Conservation (phyloP, 2,888 invertebrate genomes). For the Celastrina argiolus region DNA sequence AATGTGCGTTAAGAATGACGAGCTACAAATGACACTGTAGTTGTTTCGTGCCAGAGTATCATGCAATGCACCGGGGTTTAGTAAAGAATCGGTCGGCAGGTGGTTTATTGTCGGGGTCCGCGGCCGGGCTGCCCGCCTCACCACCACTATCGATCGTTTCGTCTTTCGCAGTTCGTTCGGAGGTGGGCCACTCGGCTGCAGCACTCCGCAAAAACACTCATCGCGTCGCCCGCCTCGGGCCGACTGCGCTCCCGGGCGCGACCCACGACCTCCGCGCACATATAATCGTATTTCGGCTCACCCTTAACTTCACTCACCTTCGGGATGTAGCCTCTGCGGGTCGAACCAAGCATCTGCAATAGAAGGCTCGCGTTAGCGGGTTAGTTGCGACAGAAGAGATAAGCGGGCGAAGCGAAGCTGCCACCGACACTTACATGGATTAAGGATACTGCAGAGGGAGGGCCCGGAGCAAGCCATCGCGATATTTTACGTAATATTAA, state of each 20-base stretch:
- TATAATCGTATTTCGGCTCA: slow-evolving; percentile 41
- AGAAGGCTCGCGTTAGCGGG: slow-evolving; percentile 78
- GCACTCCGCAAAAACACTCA: slow-evolving; percentile 35
- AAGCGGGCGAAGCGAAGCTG: slow-evolving; percentile 46
- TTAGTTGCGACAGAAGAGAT: slow-evolving; percentile 72
- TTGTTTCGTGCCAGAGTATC: not conserved
- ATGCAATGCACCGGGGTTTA: not conserved
- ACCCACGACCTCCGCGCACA: slow-evolving; percentile 46
- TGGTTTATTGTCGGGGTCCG: slow-evolving; percentile 25
- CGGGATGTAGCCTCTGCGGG: slow-evolving; percentile 93
- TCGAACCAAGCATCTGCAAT: slow-evolving; percentile 96
- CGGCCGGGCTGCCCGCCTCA: slow-evolving; percentile 33
- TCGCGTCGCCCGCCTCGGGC: slow-evolving; percentile 36
- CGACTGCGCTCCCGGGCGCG: slow-evolving; percentile 27
- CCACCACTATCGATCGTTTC: slow-evolving; percentile 35
- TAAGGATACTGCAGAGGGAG: slow-evolving; percentile 71
- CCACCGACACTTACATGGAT: slow-evolving; percentile 63
- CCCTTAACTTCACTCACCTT: slow-evolving; percentile 82
- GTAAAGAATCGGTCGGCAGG: slow-evolving; percentile 8
- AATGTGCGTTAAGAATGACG: slow-evolving; percentile 30
- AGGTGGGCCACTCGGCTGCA: slow-evolving; percentile 27
- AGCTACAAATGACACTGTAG: slow-evolving; percentile 36
- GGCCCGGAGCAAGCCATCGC: slow-evolving; percentile 69
- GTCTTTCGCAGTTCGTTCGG: not conserved
- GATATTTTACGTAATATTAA: slow-evolving; percentile 68